Evolutionary conservation across 1,140 invertebrate genomes (phyloP).

Genomic region (Leucophenga varia): DNA sequence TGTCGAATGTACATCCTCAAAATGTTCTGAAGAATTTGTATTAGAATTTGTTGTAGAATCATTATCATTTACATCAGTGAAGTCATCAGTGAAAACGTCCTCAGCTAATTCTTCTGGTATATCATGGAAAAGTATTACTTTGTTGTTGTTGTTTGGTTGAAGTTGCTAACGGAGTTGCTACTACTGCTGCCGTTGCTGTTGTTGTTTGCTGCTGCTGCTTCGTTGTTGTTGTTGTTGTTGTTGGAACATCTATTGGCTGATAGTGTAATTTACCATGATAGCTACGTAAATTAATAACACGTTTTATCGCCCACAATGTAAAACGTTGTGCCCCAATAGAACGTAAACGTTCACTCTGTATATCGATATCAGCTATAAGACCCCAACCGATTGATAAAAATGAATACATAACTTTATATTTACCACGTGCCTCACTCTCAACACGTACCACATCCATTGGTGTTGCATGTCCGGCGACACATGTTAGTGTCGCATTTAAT

Average conservation of each 20-base stretch:
- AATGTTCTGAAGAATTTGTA: too few species aligned
- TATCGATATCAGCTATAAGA: slow-evolving; percentile 94
- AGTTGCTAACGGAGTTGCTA: too few species aligned
- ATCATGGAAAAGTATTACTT: slow-evolving; percentile 22
- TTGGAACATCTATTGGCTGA: slow-evolving; percentile 52
- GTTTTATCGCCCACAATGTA: slow-evolving; percentile 82
- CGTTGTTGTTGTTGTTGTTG: background rate
- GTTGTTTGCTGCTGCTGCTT: background rate
- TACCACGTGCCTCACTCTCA: slow-evolving; percentile 65
- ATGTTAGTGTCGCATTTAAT: slow-evolving; percentile 76
- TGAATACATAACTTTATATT: slow-evolving; percentile 71
- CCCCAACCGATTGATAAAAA: slow-evolving; percentile 95
- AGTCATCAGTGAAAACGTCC: slow-evolving; percentile 11
- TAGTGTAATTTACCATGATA: slow-evolving; percentile 73
- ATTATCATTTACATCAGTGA: too few species aligned
- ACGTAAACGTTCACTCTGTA: slow-evolving; percentile 90
- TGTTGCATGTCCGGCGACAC: slow-evolving; percentile 72
- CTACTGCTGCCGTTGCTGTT: too few species aligned
- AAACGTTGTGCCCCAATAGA: slow-evolving; percentile 88
- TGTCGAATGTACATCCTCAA: too few species aligned
- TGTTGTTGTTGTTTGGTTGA: background rate
- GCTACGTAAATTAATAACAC: slow-evolving; percentile 71
- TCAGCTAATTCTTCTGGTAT: slow-evolving; percentile 22
- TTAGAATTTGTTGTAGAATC: too few species aligned
- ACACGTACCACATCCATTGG: slow-evolving; percentile 86